Evolutionary conservation across 2,888 invertebrate species (phyloP), one percentile per base, ranked within the genome.

Genomic region (Ophraella communa): DNA sequence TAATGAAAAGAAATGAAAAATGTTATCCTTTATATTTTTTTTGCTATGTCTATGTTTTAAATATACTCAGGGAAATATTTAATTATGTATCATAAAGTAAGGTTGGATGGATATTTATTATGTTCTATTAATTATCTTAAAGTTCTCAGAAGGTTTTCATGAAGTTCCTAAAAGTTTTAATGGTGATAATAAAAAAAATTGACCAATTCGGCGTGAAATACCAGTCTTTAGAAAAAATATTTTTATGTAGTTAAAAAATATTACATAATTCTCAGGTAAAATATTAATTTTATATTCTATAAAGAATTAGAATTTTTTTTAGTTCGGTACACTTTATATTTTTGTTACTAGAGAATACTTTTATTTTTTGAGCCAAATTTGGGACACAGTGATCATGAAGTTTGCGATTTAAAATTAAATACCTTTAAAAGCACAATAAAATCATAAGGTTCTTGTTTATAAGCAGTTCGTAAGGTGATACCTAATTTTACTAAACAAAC

Each of bases 381-480:
- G 39, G 39, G 39, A 39, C 14, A 39, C 39, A 21, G 45, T 45
- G 10, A 18, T 21, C 4, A 45, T 45, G 11, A 7, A 45, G 11
- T 8, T 21, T 21, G 11, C 8, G 45, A 11, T 21, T 20, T 45
- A 45, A 21, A 21, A 45, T 45, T 45, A 11, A 21, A 21, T 20
- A 45, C 5, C 11, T 45, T 45, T 10, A 21, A 45, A 21, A 45
- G 45, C 45, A 45, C 2, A 45, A 45, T 21, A 20, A 45, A 45
- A 21, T 45, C 3, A 45, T 21, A 45, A 45, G 20, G 7, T 39
- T 39, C 21, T 20, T 45, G 45, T 45, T 45, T 20, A 11, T 21
- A 11, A n/a, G 45, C 45, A 45, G 45, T 45, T 20, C 21, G 45
- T 45, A 33, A 30, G 18, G 52, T 52, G 52, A 52, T 52, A 52